phyloP scores from a whole-genome alignment of 2,888 invertebrate species.

The Azorinus chamasolen region DNA sequence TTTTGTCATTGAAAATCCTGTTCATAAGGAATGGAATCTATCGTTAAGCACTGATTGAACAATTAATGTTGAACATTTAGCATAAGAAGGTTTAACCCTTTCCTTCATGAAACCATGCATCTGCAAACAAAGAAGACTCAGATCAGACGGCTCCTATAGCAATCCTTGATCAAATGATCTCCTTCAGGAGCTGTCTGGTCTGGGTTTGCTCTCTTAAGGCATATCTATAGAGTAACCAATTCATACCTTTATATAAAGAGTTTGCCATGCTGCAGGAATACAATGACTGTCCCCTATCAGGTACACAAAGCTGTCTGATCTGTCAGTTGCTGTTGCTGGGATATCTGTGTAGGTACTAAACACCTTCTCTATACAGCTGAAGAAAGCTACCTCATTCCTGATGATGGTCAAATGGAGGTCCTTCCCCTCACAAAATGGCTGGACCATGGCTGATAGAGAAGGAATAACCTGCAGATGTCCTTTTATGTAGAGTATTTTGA shows the following conservation, averaged over 20 bases:
- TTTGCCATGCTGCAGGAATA: constrained; percentile 66
- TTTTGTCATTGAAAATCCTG: too few species aligned
- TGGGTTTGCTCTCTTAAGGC: too few species aligned
- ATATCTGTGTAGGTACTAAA: constrained; percentile 15
- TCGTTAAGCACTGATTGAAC: too few species aligned
- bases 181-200: too few species aligned
- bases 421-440: constrained; percentile 51
- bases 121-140: too few species aligned
- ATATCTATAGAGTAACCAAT: too few species aligned
- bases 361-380: constrained; percentile 63
- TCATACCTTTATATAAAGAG: neutral
- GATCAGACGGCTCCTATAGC: too few species aligned
- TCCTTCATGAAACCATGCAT: too few species aligned
- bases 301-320: constrained; percentile 38
- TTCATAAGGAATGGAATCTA: too few species aligned
- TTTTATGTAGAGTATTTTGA: constrained; percentile 64
- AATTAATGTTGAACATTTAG: too few species aligned
- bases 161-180: too few species aligned
- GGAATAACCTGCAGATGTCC: constrained; percentile 51
- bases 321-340: neutral
- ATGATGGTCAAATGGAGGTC: constrained; percentile 63
- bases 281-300: constrained; percentile 72
- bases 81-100: too few species aligned
- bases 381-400: constrained; percentile 72
- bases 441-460: constrained; percentile 31